Evolutionary conservation across 2,888 invertebrate genomes (phyloP).

Genomic region (Protodeltote pygarga): DNA sequence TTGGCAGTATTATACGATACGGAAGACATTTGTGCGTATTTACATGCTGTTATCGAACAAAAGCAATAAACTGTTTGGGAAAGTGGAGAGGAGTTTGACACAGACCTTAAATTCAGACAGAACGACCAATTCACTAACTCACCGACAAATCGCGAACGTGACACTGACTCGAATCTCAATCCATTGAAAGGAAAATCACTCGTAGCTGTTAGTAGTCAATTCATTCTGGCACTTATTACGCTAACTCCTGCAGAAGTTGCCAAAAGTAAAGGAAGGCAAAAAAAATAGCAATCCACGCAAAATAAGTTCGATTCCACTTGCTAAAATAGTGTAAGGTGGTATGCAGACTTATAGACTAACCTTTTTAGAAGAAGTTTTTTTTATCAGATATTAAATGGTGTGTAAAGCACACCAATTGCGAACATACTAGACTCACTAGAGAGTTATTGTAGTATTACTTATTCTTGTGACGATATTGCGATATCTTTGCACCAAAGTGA

Average conservation of each 20-base stretch:
- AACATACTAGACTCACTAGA: too few relatives aligned
- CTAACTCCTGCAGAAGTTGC: constrained; percentile 28
- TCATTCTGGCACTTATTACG: constrained; percentile 14
- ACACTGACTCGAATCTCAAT: constrained; percentile 6
- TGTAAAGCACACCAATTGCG: too few relatives aligned
- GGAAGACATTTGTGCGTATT: background rate
- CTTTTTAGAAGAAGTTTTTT: too few relatives aligned
- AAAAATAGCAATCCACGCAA: constrained; percentile 20
- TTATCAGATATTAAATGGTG: too few relatives aligned
- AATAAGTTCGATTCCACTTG: constrained; percentile 1
- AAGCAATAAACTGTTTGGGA: background rate
- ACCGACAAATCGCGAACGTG: constrained; percentile 3
- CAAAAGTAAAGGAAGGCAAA: constrained; percentile 29
- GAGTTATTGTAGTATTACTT: too few relatives aligned
- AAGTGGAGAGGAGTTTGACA: background rate
- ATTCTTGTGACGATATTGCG: too few relatives aligned
- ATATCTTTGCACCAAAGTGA: too few relatives aligned
- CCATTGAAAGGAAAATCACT: constrained; percentile 19
- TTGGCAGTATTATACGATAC: background rate
- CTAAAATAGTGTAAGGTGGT: constrained; percentile 13
- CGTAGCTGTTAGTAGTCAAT: constrained; percentile 10
- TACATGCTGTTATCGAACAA: background rate
- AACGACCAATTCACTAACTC: constrained; percentile 3
- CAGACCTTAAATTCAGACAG: constrained; percentile 1
- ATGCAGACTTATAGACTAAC: too few relatives aligned